Evolutionary conservation across 2,888 invertebrate species (phyloP).

Genomic region (Diloba caeruleocephala): DNA sequence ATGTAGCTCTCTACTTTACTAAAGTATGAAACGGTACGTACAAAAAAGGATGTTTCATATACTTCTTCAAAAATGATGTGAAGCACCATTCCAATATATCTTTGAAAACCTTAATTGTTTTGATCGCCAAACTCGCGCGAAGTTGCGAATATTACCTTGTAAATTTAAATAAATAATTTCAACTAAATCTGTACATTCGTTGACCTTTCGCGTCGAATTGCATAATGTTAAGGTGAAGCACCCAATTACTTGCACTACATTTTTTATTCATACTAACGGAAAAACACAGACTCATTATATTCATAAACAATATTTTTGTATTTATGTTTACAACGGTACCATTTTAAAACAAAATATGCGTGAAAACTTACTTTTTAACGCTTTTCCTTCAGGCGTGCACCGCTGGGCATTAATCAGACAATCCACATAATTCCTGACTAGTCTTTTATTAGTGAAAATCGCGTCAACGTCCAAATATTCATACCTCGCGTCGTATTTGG

Average conservation of each 20-base stretch:
- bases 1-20: no score
- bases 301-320: no score
- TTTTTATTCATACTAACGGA: not conserved
- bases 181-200: constrained; percentile 20
- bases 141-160: constrained; percentile 44
- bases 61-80: no score
- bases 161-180: constrained; percentile 12
- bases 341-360: not conserved
- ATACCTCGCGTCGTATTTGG: constrained; percentile 89
- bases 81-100: constrained; percentile 9
- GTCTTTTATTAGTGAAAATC: constrained; percentile 91
- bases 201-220: constrained; percentile 18
- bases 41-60: not conserved
- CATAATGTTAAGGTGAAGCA: constrained; percentile 26
- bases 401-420: constrained; percentile 91
- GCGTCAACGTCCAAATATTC: constrained; percentile 92
- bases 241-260: constrained; percentile 2
- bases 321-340: no score
- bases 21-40: no score
- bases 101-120: not conserved
- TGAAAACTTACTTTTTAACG: constrained; percentile 91
- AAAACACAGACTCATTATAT: not conserved
- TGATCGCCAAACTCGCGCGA: constrained; percentile 1
- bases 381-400: constrained; percentile 92
- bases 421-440: constrained; percentile 92